phyloP scores from a whole-genome alignment of 1,140 invertebrate species.

The Latrodectus geometricus region DNA sequence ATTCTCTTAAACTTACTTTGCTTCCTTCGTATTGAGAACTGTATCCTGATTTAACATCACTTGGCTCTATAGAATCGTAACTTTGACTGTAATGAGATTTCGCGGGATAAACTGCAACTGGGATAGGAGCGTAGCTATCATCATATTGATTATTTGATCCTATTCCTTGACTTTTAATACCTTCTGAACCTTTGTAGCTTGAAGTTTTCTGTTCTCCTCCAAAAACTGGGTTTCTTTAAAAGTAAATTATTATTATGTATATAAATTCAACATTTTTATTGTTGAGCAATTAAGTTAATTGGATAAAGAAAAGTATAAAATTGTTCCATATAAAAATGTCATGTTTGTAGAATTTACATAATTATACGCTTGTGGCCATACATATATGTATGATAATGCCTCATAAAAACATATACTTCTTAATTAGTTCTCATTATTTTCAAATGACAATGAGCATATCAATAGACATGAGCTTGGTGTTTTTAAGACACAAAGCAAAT shows the following conservation, averaged over 20 bases:
- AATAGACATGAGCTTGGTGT: no score
- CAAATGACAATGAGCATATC: no score
- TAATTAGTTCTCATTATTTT: no score
- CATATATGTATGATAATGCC: no score
- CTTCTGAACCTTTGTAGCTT: neutral
- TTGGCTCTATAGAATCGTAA: neutral
- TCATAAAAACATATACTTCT: no score
- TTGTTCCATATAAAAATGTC: no score
- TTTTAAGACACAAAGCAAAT: no score
- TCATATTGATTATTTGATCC: neutral
- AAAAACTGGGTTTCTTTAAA: neutral
- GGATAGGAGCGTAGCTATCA: neutral
- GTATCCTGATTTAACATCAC: neutral
- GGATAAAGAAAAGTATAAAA: no score
- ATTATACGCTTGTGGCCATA: no score
- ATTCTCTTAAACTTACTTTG: neutral
- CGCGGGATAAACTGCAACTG: neutral
- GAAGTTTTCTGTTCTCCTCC: neutral
- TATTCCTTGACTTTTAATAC: neutral
- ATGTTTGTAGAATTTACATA: no score
- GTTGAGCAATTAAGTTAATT: no score
- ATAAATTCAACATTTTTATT: no score
- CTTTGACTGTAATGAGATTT: neutral
- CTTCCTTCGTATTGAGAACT: neutral
- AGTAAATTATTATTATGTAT: neutral